phyloP scores from a whole-genome alignment of 1,140 invertebrate species.

The Scylla paramamosain region DNA sequence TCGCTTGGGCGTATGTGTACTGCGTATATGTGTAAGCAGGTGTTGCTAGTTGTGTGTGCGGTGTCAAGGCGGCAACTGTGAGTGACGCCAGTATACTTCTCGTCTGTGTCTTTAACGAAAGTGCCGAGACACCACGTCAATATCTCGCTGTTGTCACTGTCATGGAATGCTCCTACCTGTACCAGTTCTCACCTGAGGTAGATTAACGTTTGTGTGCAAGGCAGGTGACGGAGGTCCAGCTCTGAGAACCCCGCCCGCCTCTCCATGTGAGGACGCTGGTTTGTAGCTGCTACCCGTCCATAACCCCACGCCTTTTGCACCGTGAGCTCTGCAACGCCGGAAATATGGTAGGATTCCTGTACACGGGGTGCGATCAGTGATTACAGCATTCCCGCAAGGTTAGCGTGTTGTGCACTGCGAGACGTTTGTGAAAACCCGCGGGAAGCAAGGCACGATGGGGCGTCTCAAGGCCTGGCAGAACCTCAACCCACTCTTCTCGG shows the following conservation, averaged over 20 bases:
- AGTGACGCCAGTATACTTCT: conserved; percentile 6
- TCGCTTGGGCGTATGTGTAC: conserved; percentile 13
- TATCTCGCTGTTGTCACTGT: conserved; percentile 29
- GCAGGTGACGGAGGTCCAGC: neutral
- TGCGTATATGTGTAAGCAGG: conserved; percentile 64
- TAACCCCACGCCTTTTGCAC: neutral
- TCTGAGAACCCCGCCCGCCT: neutral
- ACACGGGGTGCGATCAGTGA: conserved; percentile 16
- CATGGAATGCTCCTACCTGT: conserved; percentile 49
- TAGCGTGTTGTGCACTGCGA: neutral
- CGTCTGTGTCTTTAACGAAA: neutral
- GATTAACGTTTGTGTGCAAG: conserved; percentile 5
- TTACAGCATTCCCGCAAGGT: neutral
- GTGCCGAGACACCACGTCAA: neutral
- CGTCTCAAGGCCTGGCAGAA: conserved; percentile 77
- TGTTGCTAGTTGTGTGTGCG: conserved; percentile 49
- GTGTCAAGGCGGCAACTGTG: neutral
- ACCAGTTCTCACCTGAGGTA: conserved; percentile 23
- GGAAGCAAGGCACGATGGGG: conserved; percentile 64
- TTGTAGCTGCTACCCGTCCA: neutral
- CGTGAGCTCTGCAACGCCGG: conserved; percentile 16
- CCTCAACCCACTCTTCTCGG: conserved; percentile 75
- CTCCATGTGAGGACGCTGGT: neutral
- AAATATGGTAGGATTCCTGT: conserved; percentile 42
- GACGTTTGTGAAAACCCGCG: neutral